These are phyloP conservation scores for Gallinago undulata DNA, from an alignment of 2,113 vertebrate genomes.

Conservation along the genomic window DNA sequence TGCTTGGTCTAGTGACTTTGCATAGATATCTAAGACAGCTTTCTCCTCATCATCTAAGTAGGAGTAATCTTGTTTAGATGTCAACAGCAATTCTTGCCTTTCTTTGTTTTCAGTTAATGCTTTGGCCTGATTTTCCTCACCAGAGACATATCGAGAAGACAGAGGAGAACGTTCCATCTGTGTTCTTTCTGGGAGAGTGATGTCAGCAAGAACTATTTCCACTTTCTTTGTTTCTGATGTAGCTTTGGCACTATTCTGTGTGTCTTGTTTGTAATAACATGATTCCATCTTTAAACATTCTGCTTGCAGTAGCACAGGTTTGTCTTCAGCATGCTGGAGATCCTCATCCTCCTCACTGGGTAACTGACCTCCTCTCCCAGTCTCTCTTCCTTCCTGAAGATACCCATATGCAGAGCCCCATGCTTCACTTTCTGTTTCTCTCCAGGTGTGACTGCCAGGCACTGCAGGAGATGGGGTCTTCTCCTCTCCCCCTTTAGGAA, in stretches of 20 bases:
- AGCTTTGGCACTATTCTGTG: constrained; percentile 19
- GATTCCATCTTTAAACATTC: constrained; percentile 68
- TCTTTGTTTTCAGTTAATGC: background rate
- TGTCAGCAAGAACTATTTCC: constrained; percentile 34
- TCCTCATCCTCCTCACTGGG: background rate
- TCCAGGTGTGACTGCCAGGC: background rate
- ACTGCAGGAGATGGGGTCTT: background rate
- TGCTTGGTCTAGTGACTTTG: constrained; percentile 23
- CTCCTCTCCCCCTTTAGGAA: constrained; percentile 27
- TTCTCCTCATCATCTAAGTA: constrained; percentile 24
- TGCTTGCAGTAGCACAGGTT: background rate
- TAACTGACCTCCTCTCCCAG: background rate
- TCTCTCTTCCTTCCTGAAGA: constrained; percentile 21
- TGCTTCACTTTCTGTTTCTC: background rate
- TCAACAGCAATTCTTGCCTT: background rate
- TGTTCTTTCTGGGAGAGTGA: background rate
- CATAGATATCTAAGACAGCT: background rate
- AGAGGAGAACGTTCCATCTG: background rate
- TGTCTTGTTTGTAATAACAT: constrained; percentile 21
- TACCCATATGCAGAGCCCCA: background rate
- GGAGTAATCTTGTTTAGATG: constrained; percentile 8
- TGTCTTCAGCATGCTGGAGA: constrained; percentile 40
- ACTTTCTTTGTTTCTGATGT: constrained; percentile 47
- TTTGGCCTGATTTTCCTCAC: constrained; percentile 5
- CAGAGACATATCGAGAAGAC: background rate